These are phyloP conservation scores for Megathymus violae DNA, from an alignment of 1,140 invertebrate genomes.

Conservation along the genomic window DNA sequence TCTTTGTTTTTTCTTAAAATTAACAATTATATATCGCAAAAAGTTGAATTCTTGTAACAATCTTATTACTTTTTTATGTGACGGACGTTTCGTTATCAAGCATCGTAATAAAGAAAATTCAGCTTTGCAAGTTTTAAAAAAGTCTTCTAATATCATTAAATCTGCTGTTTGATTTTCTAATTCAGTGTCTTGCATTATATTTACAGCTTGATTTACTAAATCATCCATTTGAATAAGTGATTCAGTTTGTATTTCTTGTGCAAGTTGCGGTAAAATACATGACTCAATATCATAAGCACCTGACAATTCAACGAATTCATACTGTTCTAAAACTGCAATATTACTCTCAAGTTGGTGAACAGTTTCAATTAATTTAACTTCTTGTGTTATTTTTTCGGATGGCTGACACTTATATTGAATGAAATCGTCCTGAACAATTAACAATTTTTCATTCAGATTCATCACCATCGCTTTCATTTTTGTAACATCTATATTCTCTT, in stretches of 20 bases:
- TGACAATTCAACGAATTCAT: constrained; percentile 59
- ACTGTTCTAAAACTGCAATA: constrained; percentile 60
- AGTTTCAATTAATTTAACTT: constrained; percentile 54
- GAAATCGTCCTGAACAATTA: constrained; percentile 55
- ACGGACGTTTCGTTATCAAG: constrained; percentile 55
- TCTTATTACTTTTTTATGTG: constrained; percentile 62
- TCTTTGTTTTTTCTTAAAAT: constrained; percentile 50
- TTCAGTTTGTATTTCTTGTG: constrained; percentile 49
- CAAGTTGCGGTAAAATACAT: constrained; percentile 43
- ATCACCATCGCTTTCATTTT: constrained; percentile 54
- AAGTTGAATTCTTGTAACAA: constrained; percentile 60
- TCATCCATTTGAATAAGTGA: constrained; percentile 50
- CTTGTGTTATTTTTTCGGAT: constrained; percentile 42
- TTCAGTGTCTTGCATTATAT: constrained; percentile 48
- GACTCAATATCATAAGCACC: constrained; percentile 46
- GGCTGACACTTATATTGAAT: constrained; percentile 49
- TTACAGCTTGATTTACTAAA: constrained; percentile 47
- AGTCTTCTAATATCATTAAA: constrained; percentile 53
- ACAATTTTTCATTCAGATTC: constrained; percentile 52
- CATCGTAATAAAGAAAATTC: constrained; percentile 54
- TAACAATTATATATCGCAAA: constrained; percentile 48
- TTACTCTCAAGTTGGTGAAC: constrained; percentile 58
- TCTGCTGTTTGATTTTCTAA: constrained; percentile 46
- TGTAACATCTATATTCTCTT: constrained; percentile 49
- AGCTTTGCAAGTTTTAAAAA: constrained; percentile 57